Conservation (phyloP, 2,113 vertebrate genomes). For the Cyrtonyx montezumae region DNA sequence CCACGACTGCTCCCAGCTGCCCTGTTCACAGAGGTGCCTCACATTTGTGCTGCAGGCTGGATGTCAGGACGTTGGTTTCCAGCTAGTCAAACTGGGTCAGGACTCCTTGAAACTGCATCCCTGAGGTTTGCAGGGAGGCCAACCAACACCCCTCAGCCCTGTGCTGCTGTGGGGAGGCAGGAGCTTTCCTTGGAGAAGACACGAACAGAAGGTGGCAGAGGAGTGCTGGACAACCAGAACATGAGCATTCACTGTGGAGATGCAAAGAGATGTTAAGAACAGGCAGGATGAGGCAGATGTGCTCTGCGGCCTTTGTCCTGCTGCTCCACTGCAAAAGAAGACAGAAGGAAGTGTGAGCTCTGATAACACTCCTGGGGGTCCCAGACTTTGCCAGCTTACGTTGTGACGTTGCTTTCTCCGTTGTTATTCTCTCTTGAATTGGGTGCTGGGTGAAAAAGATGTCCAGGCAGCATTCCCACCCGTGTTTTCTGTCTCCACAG, state of each 20-base stretch:
- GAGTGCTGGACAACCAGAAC: not conserved
- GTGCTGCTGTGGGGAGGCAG: not conserved
- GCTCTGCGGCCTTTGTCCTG: not conserved
- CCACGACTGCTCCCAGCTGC: not conserved
- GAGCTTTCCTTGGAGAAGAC: not conserved
- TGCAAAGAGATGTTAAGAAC: not conserved
- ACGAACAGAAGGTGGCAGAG: not conserved
- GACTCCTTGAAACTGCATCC: not conserved
- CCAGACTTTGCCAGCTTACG: rapidly evolving
- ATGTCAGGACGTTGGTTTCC: not conserved
- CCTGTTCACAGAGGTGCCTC: not conserved
- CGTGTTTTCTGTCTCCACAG: rapidly evolving
- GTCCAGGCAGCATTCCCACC: not conserved
- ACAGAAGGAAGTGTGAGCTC: not conserved
- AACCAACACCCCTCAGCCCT: not conserved
- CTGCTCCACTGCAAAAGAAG: not conserved
- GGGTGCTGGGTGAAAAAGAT: not conserved
- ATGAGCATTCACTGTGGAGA: not conserved
- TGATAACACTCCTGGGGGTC: rapidly evolving
- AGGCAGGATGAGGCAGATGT: not conserved
- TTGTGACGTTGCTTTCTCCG: rapidly evolving
- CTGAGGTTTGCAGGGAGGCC: not conserved
- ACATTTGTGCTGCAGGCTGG: not conserved
- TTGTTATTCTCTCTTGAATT: not conserved
- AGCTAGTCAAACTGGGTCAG: not conserved